Percentiles rank a stretch among this genome's conserved stretches.
Conservation (phyloP, 1,140 invertebrate genomes). For the Arctopsyche grandis region DNA sequence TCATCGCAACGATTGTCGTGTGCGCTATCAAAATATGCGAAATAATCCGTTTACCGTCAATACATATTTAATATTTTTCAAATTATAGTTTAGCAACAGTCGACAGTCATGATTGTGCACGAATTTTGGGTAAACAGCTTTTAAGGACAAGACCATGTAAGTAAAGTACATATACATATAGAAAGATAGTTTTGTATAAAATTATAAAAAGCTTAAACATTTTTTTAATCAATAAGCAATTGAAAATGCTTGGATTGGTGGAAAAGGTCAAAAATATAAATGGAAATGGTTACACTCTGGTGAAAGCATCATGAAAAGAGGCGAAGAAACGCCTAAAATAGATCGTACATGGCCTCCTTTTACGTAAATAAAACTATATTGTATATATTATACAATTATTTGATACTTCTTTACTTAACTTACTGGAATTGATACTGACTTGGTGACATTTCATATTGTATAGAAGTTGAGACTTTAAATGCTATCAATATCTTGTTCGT, state of each 20-base stretch:
- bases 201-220: too few relatives aligned
- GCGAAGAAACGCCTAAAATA: conserved; percentile 41
- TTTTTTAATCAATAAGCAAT: conserved; percentile 41
- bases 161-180: conserved; percentile 6
- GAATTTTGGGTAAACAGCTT: conserved; percentile 27
- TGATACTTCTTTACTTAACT: too few relatives aligned
- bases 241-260: conserved; percentile 57
- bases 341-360: conserved; percentile 11
- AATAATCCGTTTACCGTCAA: too few relatives aligned
- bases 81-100: conserved; percentile 37
- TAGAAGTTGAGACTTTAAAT: too few relatives aligned
- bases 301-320: conserved; percentile 40
- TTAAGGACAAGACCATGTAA: conserved; percentile 44
- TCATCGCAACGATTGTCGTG: too few relatives aligned
- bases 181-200: too few relatives aligned
- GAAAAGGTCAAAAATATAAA: conserved; percentile 40
- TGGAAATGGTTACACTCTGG: conserved; percentile 56
- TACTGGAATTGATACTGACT: background rate
- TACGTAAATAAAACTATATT: conserved; percentile 8
- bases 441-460: too few relatives aligned
- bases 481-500: too few relatives aligned
- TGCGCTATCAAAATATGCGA: too few relatives aligned
- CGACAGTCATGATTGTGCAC: conserved; percentile 30
- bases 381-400: background rate
- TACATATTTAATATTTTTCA: conserved; percentile 18